Evolutionary conservation across 2,797 vertebrate genomes (phyloP), one percentile per base, ranked within the genome.

Genomic region (Enteromius thamalakanensis): DNA sequence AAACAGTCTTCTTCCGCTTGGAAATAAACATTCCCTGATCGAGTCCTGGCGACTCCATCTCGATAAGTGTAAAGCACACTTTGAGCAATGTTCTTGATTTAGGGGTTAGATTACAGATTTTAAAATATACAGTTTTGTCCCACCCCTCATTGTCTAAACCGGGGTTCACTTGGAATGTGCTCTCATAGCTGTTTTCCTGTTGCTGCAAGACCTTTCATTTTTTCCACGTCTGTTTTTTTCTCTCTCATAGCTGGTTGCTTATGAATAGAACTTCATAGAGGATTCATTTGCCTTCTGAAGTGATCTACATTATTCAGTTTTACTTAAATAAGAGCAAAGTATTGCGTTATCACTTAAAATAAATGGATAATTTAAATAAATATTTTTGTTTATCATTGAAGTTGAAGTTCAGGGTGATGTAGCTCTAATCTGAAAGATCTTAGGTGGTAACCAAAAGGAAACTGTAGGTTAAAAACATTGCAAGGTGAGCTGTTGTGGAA

Each of bases 151-250:
- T 95, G 94, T 94, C 91, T 92, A 88, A 82, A 34, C 80, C 90
- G 79, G 91, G 82, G 77, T 89, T 90, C 80, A 91, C 15, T 86
- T 89, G 94, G 93, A 95, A 95, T 95, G 92, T 91, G 93, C 91
- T 92, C 93, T 94, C 89, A 87, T 60, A 86, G 93, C 92, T 91
- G 92, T 92, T 95, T 95, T 95, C 94, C 95, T 95, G 94, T 94
- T 93, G 83, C 93, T 91, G 88, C 79, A 90, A 85, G 93, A 91
- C 89, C 90, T 93, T 92, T 93, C 91, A 91, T 93, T 94, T 94
- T 93, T 92, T 84, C 45, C 75, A 45, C 58, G 19, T 23, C 53
- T 19, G 89, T 90, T 87, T 90, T 90, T 89, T 89, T 42, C 2
- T 42, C 42, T 42, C 83, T 53, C 82, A 91, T 90, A 88, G 90